phyloP scores from a whole-genome alignment of 1,140 invertebrate genomes.

The Microplitis demolitor region DNA sequence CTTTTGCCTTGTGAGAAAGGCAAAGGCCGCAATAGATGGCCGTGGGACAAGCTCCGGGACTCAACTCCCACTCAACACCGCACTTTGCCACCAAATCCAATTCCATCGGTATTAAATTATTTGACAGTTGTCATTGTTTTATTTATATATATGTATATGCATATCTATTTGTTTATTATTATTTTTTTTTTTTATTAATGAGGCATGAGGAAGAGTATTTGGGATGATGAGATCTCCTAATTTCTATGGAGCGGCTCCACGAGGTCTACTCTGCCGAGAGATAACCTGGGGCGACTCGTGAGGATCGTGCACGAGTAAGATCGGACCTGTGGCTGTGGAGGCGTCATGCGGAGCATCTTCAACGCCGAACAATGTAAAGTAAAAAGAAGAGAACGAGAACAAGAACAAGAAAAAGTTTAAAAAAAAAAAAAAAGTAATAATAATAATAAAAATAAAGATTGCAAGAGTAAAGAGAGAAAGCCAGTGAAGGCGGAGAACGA shows the following conservation, averaged over 20 bases:
- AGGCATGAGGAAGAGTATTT: neutral
- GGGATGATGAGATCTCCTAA: neutral
- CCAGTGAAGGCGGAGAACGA: too few species aligned
- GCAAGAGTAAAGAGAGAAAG: neutral
- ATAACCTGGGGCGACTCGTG: constrained; percentile 44
- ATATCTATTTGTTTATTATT: neutral
- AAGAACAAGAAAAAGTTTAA: neutral
- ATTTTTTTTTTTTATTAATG: neutral
- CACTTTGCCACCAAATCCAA: constrained; percentile 37
- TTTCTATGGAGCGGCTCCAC: constrained; percentile 3
- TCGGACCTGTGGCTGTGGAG: constrained; percentile 39
- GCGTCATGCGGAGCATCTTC: constrained; percentile 16
- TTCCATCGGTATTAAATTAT: neutral
- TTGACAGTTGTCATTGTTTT: neutral
- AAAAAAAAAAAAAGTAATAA: neutral
- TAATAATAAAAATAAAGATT: neutral
- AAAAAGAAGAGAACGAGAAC: neutral
- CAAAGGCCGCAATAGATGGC: constrained; percentile 48
- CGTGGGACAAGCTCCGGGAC: constrained; percentile 56
- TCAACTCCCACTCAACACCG: constrained; percentile 49
- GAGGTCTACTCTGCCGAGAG: constrained; percentile 37
- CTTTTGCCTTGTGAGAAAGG: constrained; percentile 44
- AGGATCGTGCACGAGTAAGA: constrained; percentile 47
- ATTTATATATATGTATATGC: neutral
- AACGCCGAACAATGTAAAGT: constrained; percentile 7